phyloP scores from a whole-genome alignment of 2,797 vertebrate genomes.

The Champsocephalus gunnari region DNA sequence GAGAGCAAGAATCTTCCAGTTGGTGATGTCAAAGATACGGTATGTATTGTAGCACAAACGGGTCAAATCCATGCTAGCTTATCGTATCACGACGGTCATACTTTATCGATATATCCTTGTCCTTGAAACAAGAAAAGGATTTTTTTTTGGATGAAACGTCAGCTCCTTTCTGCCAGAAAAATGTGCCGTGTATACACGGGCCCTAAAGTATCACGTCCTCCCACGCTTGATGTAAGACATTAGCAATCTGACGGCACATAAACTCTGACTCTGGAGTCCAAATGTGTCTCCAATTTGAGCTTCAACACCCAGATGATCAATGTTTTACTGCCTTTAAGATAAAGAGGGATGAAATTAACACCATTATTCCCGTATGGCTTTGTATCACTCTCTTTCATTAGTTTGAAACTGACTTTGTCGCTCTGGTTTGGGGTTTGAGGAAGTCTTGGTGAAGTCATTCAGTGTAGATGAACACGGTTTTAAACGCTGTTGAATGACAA shows the following conservation, averaged over 20 bases:
- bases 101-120: too few species aligned
- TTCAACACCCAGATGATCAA: constrained; percentile 2
- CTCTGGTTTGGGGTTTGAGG: constrained; percentile 30
- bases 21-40: too few species aligned
- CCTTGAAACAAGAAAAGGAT: too few species aligned
- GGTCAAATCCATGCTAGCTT: too few species aligned
- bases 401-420: constrained; percentile 41
- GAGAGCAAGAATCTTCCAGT: too few species aligned
- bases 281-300: background rate
- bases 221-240: background rate
- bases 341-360: constrained; percentile 26
- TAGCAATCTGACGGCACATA: background rate
- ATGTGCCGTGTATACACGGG: too few species aligned
- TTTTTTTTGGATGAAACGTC: too few species aligned
- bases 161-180: too few species aligned
- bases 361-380: constrained; percentile 19
- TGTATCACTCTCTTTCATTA: constrained; percentile 13
- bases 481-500: constrained; percentile 71
- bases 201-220: background rate
- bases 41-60: too few species aligned
- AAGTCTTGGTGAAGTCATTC: constrained; percentile 54
- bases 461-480: constrained; percentile 65
- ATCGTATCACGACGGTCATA: too few species aligned
- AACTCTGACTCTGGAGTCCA: background rate
- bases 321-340: constrained; percentile 10